Percentiles rank a stretch among this genome's conserved stretches.
phyloP scores from a whole-genome alignment of 2,888 invertebrate species.

The Dolichopus griseipennis region DNA sequence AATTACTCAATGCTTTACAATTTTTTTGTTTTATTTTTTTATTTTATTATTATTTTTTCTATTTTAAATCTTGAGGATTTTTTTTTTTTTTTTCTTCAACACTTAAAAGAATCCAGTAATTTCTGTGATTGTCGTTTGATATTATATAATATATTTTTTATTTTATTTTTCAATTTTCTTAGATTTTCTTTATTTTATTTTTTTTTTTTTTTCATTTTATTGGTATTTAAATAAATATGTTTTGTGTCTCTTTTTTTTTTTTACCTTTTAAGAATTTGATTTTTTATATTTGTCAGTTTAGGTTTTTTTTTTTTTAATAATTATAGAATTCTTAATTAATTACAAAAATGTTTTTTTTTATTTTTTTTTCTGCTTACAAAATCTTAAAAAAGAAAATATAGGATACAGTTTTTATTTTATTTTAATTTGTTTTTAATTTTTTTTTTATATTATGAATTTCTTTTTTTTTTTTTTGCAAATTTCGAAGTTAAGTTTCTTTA shows the following conservation, averaged over 20 bases:
- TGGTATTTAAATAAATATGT: too few species aligned
- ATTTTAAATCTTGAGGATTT: conserved; percentile 1
- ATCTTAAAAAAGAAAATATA: conserved; percentile 6
- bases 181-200: too few species aligned
- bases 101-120: conserved; percentile 3
- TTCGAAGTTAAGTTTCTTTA: not conserved
- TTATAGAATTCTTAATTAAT: not conserved
- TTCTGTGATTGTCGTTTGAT: conserved; percentile 1
- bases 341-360: not conserved
- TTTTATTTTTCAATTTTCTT: too few species aligned
- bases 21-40: not conserved
- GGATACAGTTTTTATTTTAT: conserved; percentile 3
- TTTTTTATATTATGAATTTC: too few species aligned
- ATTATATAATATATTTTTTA: not conserved
- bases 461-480: not conserved
- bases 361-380: not conserved
- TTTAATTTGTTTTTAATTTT: not conserved
- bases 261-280: not conserved
- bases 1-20: conserved; percentile 4
- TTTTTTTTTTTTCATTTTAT: too few species aligned
- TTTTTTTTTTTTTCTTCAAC: not conserved
- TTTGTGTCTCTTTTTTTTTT: not conserved
- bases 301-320: not conserved
- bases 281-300: not conserved
- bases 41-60: not conserved